Evolutionary conservation across 2,888 invertebrate genomes (phyloP).

Genomic region (Creontiades dilutus): DNA sequence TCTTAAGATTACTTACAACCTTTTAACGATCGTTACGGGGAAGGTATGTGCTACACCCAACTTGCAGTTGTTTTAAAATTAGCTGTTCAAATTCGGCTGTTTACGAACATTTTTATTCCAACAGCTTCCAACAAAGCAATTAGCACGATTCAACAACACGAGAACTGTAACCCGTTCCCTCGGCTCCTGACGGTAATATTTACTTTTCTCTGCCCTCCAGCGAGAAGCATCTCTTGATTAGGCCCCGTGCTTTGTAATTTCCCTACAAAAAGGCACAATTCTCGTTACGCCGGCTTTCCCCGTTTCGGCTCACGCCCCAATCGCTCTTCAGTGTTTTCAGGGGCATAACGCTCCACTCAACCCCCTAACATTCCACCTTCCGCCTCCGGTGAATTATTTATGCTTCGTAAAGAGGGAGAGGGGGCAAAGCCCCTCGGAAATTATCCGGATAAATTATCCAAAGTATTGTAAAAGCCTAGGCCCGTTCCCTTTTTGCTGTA

Average conservation of each 20-base stretch:
- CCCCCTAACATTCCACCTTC: background rate
- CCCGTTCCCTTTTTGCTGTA: background rate
- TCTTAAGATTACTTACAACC: too few relatives aligned
- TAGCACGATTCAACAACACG: too few relatives aligned
- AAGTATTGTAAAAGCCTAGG: background rate
- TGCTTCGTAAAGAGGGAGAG: background rate
- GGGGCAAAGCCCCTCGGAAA: background rate
- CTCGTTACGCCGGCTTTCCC: background rate
- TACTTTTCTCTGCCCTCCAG: background rate
- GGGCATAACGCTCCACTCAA: background rate
- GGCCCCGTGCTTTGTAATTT: background rate
- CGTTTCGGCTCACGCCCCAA: background rate
- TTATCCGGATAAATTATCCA: conserved; percentile 28
- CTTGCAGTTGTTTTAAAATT: too few relatives aligned
- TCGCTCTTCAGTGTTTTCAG: conserved; percentile 10
- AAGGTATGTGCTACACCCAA: too few relatives aligned
- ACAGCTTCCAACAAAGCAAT: too few relatives aligned
- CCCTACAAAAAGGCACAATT: conserved; percentile 4
- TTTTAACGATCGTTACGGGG: too few relatives aligned
- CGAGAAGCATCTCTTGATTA: background rate
- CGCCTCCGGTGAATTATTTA: conserved; percentile 7
- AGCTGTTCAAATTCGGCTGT: too few relatives aligned
- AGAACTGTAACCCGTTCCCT: too few relatives aligned
- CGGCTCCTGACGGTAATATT: background rate
- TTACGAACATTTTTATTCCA: too few relatives aligned